Conservation (phyloP, 2,888 invertebrate genomes). For the Catonia carolina region DNA sequence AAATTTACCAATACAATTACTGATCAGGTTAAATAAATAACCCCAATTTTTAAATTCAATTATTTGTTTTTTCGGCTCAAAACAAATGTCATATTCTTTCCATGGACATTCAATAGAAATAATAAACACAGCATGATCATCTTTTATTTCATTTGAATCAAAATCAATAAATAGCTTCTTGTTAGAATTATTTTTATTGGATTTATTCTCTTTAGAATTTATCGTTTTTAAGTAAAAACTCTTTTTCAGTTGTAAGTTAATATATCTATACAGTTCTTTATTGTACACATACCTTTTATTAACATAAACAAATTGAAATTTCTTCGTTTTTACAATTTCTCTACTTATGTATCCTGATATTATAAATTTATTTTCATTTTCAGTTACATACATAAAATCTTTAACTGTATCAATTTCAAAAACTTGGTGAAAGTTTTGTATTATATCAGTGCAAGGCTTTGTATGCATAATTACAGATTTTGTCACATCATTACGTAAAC, state of each 20-base stretch:
- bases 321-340: conserved; percentile 43
- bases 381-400: background rate
- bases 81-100: conserved; percentile 46
- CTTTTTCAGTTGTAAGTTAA: conserved; percentile 42
- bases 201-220: background rate
- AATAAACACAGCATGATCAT: conserved; percentile 46
- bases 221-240: conserved; percentile 29
- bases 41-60: conserved; percentile 53
- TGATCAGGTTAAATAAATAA: conserved; percentile 9
- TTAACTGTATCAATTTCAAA: background rate
- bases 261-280: conserved; percentile 46
- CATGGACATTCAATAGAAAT: conserved; percentile 50
- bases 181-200: too few relatives aligned
- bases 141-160: conserved; percentile 1
- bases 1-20: conserved; percentile 39
- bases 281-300: conserved; percentile 54
- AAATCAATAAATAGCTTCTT: too few relatives aligned
- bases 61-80: conserved; percentile 46
- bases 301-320: conserved; percentile 57
- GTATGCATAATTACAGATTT: conserved; percentile 54
- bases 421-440: conserved; percentile 11
- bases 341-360: conserved; percentile 53
- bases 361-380: conserved; percentile 41
- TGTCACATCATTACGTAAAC: conserved; percentile 57
- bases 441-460: conserved; percentile 45